Base-by-base conservation (phyloP, 2,797 vertebrate genomes). In the Meriones psammophilus region DNA sequence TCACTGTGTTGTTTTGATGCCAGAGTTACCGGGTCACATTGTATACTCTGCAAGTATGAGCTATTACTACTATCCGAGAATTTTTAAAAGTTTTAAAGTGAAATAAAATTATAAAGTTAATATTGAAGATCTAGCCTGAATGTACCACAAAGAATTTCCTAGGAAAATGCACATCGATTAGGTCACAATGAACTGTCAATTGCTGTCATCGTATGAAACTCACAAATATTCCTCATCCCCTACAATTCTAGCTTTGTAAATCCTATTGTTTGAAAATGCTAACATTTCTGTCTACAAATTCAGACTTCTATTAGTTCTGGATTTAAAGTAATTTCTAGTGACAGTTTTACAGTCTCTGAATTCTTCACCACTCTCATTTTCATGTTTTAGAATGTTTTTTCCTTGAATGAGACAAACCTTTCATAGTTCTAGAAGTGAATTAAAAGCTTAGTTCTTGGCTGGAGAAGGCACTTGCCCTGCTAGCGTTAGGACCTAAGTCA, bases 1-100 rank as follows among this genome's bases (percentile, higher is more conserved):
- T 87, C 50, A 66, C 62, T 86, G 18, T 76, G 36, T 92, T 96
- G 94, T 73, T 96, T 93, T 93, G 46, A 56, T 85, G 33, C 33
- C 17, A 76, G 3, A 36, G 76, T 89, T 89, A 88, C 17, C 36
- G 39, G 20, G 8, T 0, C 22, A 71, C 22, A 14, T 28, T 39
- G 1, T 76, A n/a, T 62, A 77, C 86, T 95, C 76, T 81, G 74
- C 60, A 83, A 30, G 76, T 73, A 64, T 58, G 12, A 1, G 42
- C 64, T 84, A 5, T 60, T 96, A 88, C 7, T 13, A 88, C 14
- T 64, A 18, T 50, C 12, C 58, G 92, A 69, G 46, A 92, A 64
- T 60, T 81, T 76, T 93, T 69, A 83, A 94, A 91, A 73, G 22
- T 6, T 62, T 89, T 42, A 90, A 95, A 64, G 26, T 62, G 8